Evolutionary conservation across 2,888 invertebrate genomes (phyloP).

Genomic region (Acleris cristana): DNA sequence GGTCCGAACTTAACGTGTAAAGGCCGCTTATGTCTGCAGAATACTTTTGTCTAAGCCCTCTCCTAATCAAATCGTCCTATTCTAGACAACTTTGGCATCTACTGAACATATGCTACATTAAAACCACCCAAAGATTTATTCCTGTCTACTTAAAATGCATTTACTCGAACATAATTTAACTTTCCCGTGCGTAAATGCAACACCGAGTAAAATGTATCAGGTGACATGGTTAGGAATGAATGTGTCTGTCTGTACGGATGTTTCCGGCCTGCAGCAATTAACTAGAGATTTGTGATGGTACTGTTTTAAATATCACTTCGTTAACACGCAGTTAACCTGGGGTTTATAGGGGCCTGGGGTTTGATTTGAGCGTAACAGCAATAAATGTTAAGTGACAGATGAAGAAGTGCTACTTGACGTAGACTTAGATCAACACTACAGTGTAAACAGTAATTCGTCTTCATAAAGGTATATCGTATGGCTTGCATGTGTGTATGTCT

Average conservation of each 20-base stretch:
- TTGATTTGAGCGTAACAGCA: neutral
- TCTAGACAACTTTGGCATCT: neutral
- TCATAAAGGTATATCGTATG: neutral
- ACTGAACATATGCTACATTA: constrained; percentile 14
- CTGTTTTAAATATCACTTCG: constrained; percentile 36
- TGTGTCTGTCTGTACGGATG: constrained; percentile 72
- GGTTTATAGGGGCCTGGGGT: constrained; percentile 18
- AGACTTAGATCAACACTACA: too few species aligned
- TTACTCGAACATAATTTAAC: constrained; percentile 37
- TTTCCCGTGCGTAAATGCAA: constrained; percentile 42
- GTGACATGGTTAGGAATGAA: constrained; percentile 71
- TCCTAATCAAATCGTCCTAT: neutral
- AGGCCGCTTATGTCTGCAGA: too few species aligned
- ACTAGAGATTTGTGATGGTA: constrained; percentile 47
- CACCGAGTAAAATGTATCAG: constrained; percentile 61
- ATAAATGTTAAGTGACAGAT: constrained; percentile 10
- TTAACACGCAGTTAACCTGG: constrained; percentile 34
- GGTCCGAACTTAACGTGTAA: too few species aligned
- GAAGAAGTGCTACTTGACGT: neutral
- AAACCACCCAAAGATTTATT: constrained; percentile 26
- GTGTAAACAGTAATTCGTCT: too few species aligned
- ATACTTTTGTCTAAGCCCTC: too few species aligned
- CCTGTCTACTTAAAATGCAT: constrained; percentile 30
- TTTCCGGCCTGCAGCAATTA: constrained; percentile 70
- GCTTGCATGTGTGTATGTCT: too few species aligned